phyloP scores from a whole-genome alignment of 2,888 invertebrate species.

The Didymodactylos carnosus region DNA sequence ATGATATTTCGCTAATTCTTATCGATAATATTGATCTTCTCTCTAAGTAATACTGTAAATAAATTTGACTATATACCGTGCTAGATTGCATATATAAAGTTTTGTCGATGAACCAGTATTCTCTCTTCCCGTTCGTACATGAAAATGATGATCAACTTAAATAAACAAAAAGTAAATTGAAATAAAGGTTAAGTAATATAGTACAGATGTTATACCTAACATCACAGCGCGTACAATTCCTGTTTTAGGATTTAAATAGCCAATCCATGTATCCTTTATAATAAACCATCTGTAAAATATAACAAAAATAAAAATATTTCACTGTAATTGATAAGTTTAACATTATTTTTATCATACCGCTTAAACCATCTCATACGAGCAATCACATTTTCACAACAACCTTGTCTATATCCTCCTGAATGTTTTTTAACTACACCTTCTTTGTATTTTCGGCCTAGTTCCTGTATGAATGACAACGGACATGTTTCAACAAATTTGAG shows the following conservation, averaged over 20 bases:
- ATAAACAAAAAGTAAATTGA: no score
- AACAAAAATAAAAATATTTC: no score
- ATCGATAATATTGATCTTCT: no score
- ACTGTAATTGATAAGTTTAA: no score
- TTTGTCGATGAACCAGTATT: slow-evolving; percentile 74
- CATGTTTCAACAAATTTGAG: slow-evolving; percentile 12
- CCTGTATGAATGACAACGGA: slow-evolving; percentile 12
- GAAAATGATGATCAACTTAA: slow-evolving; percentile 75
- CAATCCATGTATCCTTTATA: slow-evolving; percentile 78
- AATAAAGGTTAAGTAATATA: no score
- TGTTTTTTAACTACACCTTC: slow-evolving; percentile 12
- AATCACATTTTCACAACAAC: not conserved
- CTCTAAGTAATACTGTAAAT: no score
- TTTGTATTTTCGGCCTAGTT: slow-evolving; percentile 10
- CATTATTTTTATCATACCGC: no score
- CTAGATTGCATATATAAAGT: slow-evolving; percentile 63
- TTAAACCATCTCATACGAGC: not conserved
- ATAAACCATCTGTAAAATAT: no score
- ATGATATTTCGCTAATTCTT: no score
- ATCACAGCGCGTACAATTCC: slow-evolving; percentile 3
- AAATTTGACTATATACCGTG: no score
- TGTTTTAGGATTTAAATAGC: slow-evolving; percentile 59
- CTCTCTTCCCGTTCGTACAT: slow-evolving; percentile 60
- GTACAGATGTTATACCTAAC: no score
- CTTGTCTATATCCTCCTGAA: not conserved